Base-by-base conservation (phyloP, 2,888 invertebrate species). In the Gonocerus acuteangulatus region DNA sequence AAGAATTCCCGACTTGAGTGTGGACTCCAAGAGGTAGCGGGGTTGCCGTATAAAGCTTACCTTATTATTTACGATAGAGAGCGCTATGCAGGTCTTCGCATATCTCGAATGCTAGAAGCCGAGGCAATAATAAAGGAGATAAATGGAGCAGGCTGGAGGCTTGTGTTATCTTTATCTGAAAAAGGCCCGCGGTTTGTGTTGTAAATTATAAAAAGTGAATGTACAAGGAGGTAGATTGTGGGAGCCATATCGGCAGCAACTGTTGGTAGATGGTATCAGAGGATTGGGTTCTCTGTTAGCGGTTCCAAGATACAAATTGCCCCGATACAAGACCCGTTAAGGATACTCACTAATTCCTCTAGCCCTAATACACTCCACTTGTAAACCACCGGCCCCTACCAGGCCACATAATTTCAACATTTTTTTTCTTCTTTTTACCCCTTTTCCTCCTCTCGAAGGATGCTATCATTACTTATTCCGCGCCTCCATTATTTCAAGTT, bases 221-320 rank as follows among this genome's bases (percentile, higher is more conserved):
- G 27, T 27, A 27, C 4, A 9, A 27, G 27, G 4, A 9, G 9
- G 27, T 4, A 9, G 27, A 27, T 21, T 15, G 34, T 15, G 9
- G 27, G 49, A 32, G 16, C 32, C 51, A 36, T 49, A 49, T 51
- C 51, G 34, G 21, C 27, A 13, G 16, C 32, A 2, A 4, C 27
- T 27, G 27, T 27, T 27, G 18, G 13, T 19, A 36, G 51, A 51
- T 36, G 13, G 18, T 51, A 51, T 54, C 39, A 39, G n/a, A 27
- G 19, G 27, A 27, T 27, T 27, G 27, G 27, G 27, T 27, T 27
- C 27, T 27, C 4, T 27, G 27, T 27, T 27, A 27, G 27, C 27
- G 27, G 27, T 6, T 9, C 27, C 27, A 27, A 27, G 4, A 4
- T 27, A 19, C 16, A 47, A 47, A 47, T 47, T 47, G 21, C 19